These are phyloP conservation scores for Xestia c-nigrum DNA, from an alignment of 2,888 invertebrate species.

Conservation along the genomic window DNA sequence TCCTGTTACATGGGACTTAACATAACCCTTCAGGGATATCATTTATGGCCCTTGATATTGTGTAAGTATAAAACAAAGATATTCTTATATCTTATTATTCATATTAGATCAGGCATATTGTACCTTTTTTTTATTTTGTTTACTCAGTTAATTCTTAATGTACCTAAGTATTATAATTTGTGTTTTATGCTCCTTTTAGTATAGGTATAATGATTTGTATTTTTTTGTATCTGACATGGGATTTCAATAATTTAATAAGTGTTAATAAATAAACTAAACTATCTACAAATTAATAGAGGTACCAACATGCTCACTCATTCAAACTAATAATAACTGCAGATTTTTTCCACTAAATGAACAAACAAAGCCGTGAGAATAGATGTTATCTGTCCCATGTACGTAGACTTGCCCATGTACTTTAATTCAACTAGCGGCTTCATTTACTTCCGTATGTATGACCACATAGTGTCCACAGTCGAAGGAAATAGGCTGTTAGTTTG, in stretches of 20 bases:
- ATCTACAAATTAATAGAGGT: not conserved
- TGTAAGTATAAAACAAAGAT: no score
- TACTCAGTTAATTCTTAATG: no score
- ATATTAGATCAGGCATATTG: no score
- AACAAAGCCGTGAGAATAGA: slow-evolving; percentile 13
- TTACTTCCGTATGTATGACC: slow-evolving; percentile 6
- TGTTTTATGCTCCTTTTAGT: no score
- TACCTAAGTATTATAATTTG: no score
- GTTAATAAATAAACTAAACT: no score
- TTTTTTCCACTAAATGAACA: not conserved
- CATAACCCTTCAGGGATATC: not conserved
- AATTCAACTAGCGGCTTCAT: slow-evolving; percentile 3
- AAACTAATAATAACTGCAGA: not conserved
- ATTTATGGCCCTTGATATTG: no score
- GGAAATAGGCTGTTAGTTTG: slow-evolving; percentile 37
- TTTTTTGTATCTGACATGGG: no score
- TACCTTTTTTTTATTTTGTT: no score
- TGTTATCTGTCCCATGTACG: slow-evolving; percentile 2
- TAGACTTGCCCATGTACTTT: not conserved
- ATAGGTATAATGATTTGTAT: no score
- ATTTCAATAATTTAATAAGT: no score
- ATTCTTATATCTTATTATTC: no score
- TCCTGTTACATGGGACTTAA: not conserved
- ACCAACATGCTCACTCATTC: not conserved
- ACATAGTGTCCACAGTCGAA: not conserved